These are phyloP conservation scores for Antennarius maculatus DNA, from an alignment of 2,797 vertebrate species.

Conservation along the genomic window DNA sequence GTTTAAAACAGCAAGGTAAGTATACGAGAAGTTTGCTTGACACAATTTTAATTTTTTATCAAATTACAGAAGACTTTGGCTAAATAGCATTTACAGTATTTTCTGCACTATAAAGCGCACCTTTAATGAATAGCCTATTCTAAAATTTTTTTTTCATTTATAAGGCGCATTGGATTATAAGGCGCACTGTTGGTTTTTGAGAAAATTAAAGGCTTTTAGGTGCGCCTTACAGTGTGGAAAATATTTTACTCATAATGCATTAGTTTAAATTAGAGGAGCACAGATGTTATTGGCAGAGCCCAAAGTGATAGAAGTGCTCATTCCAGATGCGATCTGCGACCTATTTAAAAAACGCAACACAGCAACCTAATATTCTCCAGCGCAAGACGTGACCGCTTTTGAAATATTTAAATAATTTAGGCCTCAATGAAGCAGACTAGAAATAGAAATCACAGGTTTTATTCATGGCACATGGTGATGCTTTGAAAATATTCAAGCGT, in stretches of 20 bases:
- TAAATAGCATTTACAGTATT: not conserved
- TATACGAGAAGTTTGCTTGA: not conserved
- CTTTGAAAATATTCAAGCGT: not conserved
- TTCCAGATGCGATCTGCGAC: not conserved
- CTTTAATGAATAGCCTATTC: no score
- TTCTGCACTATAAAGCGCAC: no score
- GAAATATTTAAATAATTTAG: not conserved
- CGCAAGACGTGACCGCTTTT: not conserved
- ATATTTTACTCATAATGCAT: not conserved
- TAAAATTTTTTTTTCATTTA: no score
- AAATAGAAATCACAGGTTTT: not conserved
- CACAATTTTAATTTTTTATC: conserved; percentile 1
- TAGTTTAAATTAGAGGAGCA: not conserved
- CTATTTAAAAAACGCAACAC: no score
- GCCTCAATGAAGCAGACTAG: not conserved
- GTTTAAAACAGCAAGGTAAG: conserved; percentile 17
- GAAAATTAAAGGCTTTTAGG: no score
- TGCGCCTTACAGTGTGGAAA: no score
- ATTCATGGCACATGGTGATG: not conserved
- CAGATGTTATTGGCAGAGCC: not conserved
- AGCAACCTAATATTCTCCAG: not conserved
- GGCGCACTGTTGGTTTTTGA: no score
- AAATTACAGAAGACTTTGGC: conserved; percentile 2
- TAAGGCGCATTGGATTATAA: no score
- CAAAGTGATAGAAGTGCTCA: not conserved